Base-by-base conservation (phyloP, 2,888 invertebrate genomes). In the Leptodirus hochenwartii region DNA sequence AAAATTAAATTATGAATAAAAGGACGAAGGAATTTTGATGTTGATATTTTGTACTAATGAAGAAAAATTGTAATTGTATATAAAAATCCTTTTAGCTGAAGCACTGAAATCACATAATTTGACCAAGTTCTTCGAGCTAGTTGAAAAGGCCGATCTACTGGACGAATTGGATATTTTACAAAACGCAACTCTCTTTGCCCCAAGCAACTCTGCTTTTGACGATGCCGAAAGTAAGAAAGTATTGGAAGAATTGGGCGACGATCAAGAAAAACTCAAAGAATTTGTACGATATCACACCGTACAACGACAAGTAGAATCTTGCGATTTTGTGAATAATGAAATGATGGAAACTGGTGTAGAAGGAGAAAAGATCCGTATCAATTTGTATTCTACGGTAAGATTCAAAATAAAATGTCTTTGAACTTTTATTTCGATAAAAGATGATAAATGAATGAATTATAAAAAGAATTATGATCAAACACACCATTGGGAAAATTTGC, bases 101-200 rank as follows among this genome's bases (percentile, higher is more conserved):
- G 55, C 69, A 4, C 55, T 75, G 38, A 54, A 64, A 31, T 61
- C 62, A 32, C 62, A 66, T 37, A 72, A 72, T 43, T 57, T 71
- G 17, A 66, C 68, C 0, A 60, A 64, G 37, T 69, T 76, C 49
- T 53, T 59, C 37, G 46, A 54, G 4, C 43, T 66, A 9, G 49
- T 75, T 29, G 61, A 64, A 32, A 57, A 59, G 22, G 62, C 68
- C 17, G 63, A 59, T 6, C 47, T 71, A 30, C 56, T 61, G 25
- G 55, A 64, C 26, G 59, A 59, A 41, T 57, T 75, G 31, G 59
- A 66, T 38, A 62, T 62, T 34, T 49, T 59, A 44, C 61, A 58
- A 49, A 75, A 57, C 41, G 67, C 51, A 33, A 75, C 76, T 0
- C 50, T 74, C 6, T 68, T 76, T 42, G 70, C 68, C 2, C 73